Conservation (phyloP, 1,140 invertebrate species). For the Drosophila tristis region DNA sequence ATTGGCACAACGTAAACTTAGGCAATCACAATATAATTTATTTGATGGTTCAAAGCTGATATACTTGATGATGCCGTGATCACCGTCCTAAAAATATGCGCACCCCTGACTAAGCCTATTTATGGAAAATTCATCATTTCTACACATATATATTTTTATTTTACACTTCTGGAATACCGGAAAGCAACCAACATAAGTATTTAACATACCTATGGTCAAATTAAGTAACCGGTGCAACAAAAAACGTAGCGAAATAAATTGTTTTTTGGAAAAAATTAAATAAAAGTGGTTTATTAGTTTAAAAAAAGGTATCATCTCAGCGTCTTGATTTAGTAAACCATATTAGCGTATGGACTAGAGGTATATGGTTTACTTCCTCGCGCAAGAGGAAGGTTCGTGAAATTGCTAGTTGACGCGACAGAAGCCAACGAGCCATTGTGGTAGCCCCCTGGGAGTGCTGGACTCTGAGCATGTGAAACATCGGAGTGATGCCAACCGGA, state of each 20-base stretch:
- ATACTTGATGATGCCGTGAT: constrained; percentile 52
- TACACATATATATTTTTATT: constrained; percentile 35
- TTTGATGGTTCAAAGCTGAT: constrained; percentile 73
- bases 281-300: constrained; percentile 16
- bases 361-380: not conserved
- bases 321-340: constrained; percentile 21
- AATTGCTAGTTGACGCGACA: constrained; percentile 1
- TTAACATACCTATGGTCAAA: constrained; percentile 61
- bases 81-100: constrained; percentile 43
- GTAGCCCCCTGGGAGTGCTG: not conserved
- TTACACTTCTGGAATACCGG: constrained; percentile 75
- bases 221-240: constrained; percentile 24
- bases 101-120: constrained; percentile 51
- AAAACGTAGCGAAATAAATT: constrained; percentile 49
- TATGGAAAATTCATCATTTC: constrained; percentile 63
- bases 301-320: not conserved
- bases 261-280: constrained; percentile 58
- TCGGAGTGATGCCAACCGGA: not conserved
- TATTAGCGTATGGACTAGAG: constrained; percentile 40
- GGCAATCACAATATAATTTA: constrained; percentile 11
- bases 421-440: constrained; percentile 6
- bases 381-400: not conserved
- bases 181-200: constrained; percentile 36
- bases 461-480: not conserved
- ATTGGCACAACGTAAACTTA: constrained; percentile 9